A percentile compares a stretch with the other conserved stretches of the same genome.
Evolutionary conservation across 2,797 vertebrate genomes (phyloP).

Genomic region (Sylvilagus floridanus): DNA sequence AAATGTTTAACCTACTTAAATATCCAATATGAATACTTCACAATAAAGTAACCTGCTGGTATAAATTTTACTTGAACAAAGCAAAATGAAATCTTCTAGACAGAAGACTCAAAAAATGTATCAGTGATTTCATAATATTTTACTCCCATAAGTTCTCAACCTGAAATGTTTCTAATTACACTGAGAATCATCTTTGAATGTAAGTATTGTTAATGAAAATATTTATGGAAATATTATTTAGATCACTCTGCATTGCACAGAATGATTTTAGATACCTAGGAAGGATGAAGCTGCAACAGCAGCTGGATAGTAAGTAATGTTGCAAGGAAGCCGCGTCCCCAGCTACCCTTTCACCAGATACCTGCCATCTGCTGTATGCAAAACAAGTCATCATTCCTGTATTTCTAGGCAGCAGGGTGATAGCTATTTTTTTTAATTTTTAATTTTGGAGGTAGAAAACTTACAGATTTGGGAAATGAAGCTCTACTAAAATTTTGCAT

Average conservation of each 20-base stretch:
- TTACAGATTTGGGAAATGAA: slow-evolving; percentile 67
- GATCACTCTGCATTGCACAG: slow-evolving; percentile 84
- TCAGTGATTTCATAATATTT: background rate
- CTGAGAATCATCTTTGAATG: slow-evolving; percentile 36
- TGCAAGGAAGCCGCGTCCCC: slow-evolving; percentile 86
- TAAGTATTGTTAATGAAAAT: slow-evolving; percentile 68
- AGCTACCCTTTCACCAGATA: slow-evolving; percentile 90
- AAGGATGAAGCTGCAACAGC: slow-evolving; percentile 92
- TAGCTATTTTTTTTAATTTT: slow-evolving; percentile 84
- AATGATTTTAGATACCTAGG: slow-evolving; percentile 88
- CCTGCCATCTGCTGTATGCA: slow-evolving; percentile 97
- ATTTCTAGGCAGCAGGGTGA: slow-evolving; percentile 90
- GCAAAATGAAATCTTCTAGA: slow-evolving; percentile 11
- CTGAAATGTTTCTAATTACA: slow-evolving; percentile 50
- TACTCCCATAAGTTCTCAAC: slow-evolving; percentile 36
- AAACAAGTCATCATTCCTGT: slow-evolving; percentile 94
- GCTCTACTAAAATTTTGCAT: slow-evolving; percentile 10
- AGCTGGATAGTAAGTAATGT: slow-evolving; percentile 90
- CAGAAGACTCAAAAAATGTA: background rate
- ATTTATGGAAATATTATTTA: slow-evolving; percentile 76
- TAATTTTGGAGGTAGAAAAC: slow-evolving; percentile 83
- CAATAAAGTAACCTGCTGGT: slow-evolving; percentile 36
- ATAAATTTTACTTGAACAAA: slow-evolving; percentile 34
- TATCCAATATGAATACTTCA: slow-evolving; percentile 46
- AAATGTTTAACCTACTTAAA: slow-evolving; percentile 11